Percentiles rank a stretch among this genome's conserved stretches.
These are phyloP conservation scores for Taurulus bubalis DNA, from an alignment of 2,113 vertebrate genomes.

Conservation along the genomic window DNA sequence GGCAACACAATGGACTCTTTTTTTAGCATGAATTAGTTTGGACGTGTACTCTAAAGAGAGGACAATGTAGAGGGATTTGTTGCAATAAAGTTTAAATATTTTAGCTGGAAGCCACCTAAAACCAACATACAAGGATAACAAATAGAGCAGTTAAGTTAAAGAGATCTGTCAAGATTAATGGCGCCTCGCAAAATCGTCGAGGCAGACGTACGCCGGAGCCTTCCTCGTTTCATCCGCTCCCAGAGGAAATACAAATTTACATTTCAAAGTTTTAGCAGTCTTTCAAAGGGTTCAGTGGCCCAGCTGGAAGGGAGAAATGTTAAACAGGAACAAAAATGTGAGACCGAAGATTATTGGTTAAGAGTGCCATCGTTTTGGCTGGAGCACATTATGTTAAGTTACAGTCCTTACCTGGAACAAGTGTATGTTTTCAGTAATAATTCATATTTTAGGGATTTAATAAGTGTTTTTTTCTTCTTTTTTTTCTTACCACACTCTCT, in stretches of 20 bases:
- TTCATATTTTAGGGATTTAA: slow-evolving; percentile 12
- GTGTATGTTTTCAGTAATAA: slow-evolving; percentile 20
- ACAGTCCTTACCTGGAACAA: background rate
- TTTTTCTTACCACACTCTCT: slow-evolving; percentile 2
- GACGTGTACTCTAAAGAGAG: slow-evolving; percentile 25
- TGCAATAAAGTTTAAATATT: slow-evolving; percentile 70
- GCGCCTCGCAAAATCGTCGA: slow-evolving; percentile 26
- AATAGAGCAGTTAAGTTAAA: slow-evolving; percentile 65
- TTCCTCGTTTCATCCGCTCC: slow-evolving; percentile 35
- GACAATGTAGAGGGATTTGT: slow-evolving; percentile 38
- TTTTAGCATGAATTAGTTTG: slow-evolving; percentile 44
- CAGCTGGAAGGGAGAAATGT: slow-evolving; percentile 18
- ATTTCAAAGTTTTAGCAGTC: slow-evolving; percentile 39
- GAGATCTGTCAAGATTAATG: slow-evolving; percentile 65
- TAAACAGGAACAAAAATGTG: background rate
- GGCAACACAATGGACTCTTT: slow-evolving; percentile 31
- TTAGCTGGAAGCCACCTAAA: slow-evolving; percentile 60
- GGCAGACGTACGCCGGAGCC: background rate
- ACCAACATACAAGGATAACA: slow-evolving; percentile 64
- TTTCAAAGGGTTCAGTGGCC: slow-evolving; percentile 2
- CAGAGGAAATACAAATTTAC: slow-evolving; percentile 45
- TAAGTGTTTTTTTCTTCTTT: background rate
- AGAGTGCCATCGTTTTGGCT: slow-evolving; percentile 7
- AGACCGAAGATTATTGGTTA: background rate
- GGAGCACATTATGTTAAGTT: background rate